A percentile compares a stretch with the other conserved stretches of the same genome.
Conservation (phyloP, 2,888 invertebrate species). For the Brenthis hecate region DNA sequence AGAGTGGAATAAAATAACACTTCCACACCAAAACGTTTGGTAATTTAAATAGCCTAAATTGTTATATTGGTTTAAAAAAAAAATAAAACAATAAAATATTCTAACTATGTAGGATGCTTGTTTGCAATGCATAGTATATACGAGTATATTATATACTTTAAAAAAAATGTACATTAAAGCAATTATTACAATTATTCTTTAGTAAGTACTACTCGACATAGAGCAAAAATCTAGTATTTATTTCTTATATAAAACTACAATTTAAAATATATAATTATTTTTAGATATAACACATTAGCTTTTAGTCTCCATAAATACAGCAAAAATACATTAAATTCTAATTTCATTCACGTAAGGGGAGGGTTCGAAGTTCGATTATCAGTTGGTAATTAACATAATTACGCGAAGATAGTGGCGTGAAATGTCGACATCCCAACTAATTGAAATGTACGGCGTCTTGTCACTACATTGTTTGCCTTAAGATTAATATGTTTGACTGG, state of each 20-base stretch:
- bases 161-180: too few relatives aligned
- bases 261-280: not conserved
- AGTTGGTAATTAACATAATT: conserved; percentile 59
- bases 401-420: conserved; percentile 55
- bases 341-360: conserved; percentile 46
- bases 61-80: not conserved
- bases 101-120: too few relatives aligned
- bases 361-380: conserved; percentile 50
- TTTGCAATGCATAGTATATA: too few relatives aligned
- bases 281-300: not conserved
- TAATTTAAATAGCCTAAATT: not conserved
- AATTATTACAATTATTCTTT: too few relatives aligned
- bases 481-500: conserved; percentile 40
- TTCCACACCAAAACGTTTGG: not conserved
- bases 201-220: too few relatives aligned
- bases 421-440: conserved; percentile 53
- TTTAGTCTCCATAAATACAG: not conserved
- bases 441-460: conserved; percentile 57
- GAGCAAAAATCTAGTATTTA: too few relatives aligned
- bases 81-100: not conserved
- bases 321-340: conserved; percentile 36
- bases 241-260: too few relatives aligned
- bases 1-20: conserved; percentile 24
- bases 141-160: too few relatives aligned
- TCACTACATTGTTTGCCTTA: conserved; percentile 41